Evolutionary conservation across 1,140 invertebrate species (phyloP).

Genomic region (Cecropterus lyciades): DNA sequence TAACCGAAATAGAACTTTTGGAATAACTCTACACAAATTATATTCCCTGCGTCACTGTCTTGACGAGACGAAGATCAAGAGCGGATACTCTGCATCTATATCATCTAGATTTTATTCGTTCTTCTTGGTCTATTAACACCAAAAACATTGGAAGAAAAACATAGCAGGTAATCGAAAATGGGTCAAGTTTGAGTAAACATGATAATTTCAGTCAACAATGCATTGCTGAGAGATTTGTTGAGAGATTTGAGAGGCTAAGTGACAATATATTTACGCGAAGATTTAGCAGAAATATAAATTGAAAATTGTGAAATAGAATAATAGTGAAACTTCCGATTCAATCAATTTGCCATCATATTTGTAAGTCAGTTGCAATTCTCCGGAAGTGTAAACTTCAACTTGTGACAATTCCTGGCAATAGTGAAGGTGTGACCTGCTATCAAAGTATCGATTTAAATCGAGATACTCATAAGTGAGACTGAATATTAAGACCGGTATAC

Average conservation of each 20-base stretch:
- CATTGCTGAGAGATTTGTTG: neutral
- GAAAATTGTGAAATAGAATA: too few relatives aligned
- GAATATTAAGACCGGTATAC: neutral
- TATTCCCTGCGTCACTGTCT: slow-evolving; percentile 72
- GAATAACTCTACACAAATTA: slow-evolving; percentile 80
- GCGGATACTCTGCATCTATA: slow-evolving; percentile 43
- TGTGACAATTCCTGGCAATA: slow-evolving; percentile 21
- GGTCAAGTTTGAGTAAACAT: slow-evolving; percentile 22
- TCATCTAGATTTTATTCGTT: slow-evolving; percentile 35
- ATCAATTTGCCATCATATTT: too few relatives aligned
- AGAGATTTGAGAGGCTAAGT: neutral
- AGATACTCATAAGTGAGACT: neutral
- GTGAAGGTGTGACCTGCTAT: neutral
- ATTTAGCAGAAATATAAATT: too few relatives aligned
- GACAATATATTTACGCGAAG: neutral
- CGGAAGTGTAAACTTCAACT: neutral
- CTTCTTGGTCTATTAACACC: slow-evolving; percentile 25
- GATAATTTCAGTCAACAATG: neutral
- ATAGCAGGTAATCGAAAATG: slow-evolving; percentile 3
- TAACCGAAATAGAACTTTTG: slow-evolving; percentile 80
- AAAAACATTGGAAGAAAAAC: neutral
- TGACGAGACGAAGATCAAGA: slow-evolving; percentile 76
- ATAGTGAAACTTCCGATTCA: too few relatives aligned
- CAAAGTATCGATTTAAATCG: slow-evolving; percentile 1
- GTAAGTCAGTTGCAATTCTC: too few relatives aligned